Percentiles rank a stretch among this genome's conserved stretches.
Conservation (phyloP, 2,797 vertebrate genomes). For the Allobates femoralis region DNA sequence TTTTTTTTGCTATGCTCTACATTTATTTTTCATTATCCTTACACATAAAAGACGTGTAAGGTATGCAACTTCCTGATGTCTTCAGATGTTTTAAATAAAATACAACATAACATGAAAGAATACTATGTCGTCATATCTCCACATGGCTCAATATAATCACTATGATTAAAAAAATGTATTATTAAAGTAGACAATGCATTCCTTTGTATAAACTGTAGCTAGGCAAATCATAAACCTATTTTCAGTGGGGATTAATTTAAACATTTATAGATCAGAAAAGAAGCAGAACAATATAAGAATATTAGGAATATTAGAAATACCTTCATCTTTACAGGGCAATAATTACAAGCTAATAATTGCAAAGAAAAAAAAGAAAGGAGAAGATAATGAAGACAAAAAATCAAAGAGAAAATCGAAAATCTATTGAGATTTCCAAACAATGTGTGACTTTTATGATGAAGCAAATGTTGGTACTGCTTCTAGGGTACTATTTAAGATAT, state of each 20-base stretch:
- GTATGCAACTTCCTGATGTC: neutral
- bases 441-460: neutral
- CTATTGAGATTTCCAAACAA: neutral
- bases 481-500: neutral
- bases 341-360: conserved; percentile 20
- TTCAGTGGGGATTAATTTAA: conserved; percentile 8
- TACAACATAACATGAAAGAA: conserved; percentile 7
- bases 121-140: neutral
- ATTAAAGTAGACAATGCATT: conserved; percentile 11
- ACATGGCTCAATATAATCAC: conserved; percentile 20
- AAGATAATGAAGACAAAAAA: neutral
- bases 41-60: neutral
- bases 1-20: conserved; percentile 1
- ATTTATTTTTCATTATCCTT: neutral
- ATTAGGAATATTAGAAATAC: neutral
- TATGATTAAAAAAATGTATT: conserved; percentile 16
- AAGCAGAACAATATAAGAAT: conserved; percentile 3
- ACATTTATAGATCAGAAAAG: conserved; percentile 22
- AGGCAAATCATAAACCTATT: conserved; percentile 25
- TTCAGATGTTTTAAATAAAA: conserved; percentile 6
- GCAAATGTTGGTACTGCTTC: neutral
- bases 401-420: neutral
- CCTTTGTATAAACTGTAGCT: neutral
- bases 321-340: neutral
- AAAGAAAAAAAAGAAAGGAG: neutral